Percentiles rank a stretch among this genome's conserved stretches.
Evolutionary conservation across 2,113 vertebrate genomes (phyloP).

Genomic region (Myodes glareolus): DNA sequence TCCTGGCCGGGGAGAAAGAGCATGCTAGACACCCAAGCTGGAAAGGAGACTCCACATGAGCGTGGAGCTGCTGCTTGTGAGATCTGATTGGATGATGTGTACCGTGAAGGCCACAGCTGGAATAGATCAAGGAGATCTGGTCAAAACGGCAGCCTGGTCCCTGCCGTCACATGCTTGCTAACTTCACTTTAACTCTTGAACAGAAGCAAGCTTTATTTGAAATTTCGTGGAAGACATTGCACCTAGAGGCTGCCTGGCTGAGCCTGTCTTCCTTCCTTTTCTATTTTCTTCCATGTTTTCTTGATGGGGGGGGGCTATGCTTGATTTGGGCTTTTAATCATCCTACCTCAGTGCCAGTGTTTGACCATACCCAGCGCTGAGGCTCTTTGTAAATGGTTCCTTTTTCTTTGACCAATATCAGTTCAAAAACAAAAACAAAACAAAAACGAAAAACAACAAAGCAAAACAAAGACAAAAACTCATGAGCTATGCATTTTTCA

Average conservation of each 20-base stretch:
- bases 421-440: neutral
- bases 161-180: neutral
- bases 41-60: neutral
- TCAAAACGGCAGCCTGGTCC: neutral
- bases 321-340: neutral
- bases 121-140: neutral
- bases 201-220: neutral
- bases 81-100: neutral
- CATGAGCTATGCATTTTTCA: neutral
- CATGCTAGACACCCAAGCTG: neutral
- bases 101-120: neutral
- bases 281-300: neutral
- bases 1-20: neutral
- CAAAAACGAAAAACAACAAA: neutral
- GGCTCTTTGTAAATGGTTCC: neutral
- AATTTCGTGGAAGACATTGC: neutral
- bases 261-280: neutral
- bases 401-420: conserved; percentile 26
- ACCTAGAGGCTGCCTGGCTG: neutral
- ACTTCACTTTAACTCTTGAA: neutral
- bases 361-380: neutral
- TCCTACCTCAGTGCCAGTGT: neutral
- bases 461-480: too few relatives aligned
- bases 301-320: too few relatives aligned
- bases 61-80: neutral